Evolutionary conservation across 1,140 invertebrate species (phyloP), one percentile per base, ranked within the genome.

Genomic region (Anoplophora glabripennis): DNA sequence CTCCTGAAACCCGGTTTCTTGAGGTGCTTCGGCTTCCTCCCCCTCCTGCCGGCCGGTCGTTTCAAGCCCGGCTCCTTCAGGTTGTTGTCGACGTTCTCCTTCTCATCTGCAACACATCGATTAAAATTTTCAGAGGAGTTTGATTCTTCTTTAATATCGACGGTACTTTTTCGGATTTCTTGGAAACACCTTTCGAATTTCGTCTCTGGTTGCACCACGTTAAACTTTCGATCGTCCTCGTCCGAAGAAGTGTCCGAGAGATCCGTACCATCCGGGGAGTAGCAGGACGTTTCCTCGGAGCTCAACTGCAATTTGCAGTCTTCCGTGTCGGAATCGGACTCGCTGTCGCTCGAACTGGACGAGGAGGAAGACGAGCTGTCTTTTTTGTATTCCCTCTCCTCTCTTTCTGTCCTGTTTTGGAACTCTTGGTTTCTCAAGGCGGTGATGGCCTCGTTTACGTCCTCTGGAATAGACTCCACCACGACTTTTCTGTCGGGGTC

Each of bases 351-450:
- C 14, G 21, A 49, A 34, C 21, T 34, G 35, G 34, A 49, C 14
- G 33, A n/a, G n/a, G 44, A 34, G 10, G 35, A 49, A 34, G 35
- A 35, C 10, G 14, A 49, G 11, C 8, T 37, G 9, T 21, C 11
- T 34, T n/a, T 15, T 5, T 34, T 35, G 7, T 14, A 21, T 34
- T 9, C 15, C 35, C n/a, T n/a, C 7, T 18, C 21, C 18, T 47
- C 7, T 10, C n/a, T 47, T n/a, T 10, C 9, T 8, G 35, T n/a
- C 7, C 9, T 15, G 14, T 49, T 49, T 49, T 49, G 21, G 8
- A 63, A 42, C 33, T 55, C 45, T 8, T 51, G 41, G 41, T n/a
- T 40, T 33, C 36, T 54, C 51, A 7, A 28, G 11, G 4, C 48
- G 37, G 5, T 44, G 5, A 28, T 28, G 21, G 3, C 21, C 5